Conservation (phyloP, 2,888 invertebrate species). For the Pteria penguin region DNA sequence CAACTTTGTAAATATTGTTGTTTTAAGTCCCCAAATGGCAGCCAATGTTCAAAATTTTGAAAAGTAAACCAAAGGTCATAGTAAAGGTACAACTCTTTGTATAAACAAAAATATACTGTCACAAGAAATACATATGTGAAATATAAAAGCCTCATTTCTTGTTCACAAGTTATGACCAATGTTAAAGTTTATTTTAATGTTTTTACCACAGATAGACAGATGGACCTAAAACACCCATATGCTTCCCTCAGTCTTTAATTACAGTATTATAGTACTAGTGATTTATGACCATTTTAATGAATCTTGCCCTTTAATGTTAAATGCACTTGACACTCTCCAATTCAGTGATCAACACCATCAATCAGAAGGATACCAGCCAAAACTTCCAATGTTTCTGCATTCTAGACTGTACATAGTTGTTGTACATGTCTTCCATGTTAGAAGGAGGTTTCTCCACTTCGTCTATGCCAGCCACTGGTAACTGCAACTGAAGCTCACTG, state of each 20-base stretch:
- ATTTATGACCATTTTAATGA: too few species aligned
- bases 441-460: slow-evolving; percentile 39
- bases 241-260: too few species aligned
- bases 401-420: slow-evolving; percentile 56
- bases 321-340: too few species aligned
- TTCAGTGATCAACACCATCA: too few species aligned
- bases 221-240: too few species aligned
- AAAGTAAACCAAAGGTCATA: neutral
- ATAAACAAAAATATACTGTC: neutral
- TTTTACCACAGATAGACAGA: too few species aligned
- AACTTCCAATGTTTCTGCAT: slow-evolving; percentile 71
- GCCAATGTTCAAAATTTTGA: neutral
- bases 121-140: neutral
- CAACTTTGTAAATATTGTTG: too few species aligned
- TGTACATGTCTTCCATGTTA: slow-evolving; percentile 58
- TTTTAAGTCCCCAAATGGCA: too few species aligned
- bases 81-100: neutral
- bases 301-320: too few species aligned
- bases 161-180: neutral
- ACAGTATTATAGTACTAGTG: too few species aligned
- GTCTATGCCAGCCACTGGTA: slow-evolving; percentile 68
- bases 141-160: neutral
- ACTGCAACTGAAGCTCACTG: slow-evolving; percentile 65
- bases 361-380: slow-evolving; percentile 72
- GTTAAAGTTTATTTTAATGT: neutral